Percentiles rank a stretch among this genome's conserved stretches.
Evolutionary conservation across 2,113 vertebrate species (phyloP).

Genomic region (Pelvicachromis taeniatus): DNA sequence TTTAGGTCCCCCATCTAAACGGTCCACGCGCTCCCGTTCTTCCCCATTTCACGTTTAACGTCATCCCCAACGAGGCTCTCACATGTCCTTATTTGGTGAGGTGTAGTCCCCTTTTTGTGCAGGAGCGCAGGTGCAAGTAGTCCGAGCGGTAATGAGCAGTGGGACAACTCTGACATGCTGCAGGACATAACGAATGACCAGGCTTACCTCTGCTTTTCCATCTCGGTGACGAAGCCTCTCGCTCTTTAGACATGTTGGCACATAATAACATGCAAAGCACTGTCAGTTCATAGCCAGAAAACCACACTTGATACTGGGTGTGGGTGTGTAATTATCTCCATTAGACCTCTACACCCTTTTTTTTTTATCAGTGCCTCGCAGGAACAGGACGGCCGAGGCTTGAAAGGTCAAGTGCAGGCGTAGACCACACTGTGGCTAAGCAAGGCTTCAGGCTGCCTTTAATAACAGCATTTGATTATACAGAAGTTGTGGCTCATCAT

Average conservation of each 20-base stretch:
- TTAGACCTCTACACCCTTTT: constrained; percentile 14
- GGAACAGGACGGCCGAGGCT: background rate
- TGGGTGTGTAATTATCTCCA: constrained; percentile 29
- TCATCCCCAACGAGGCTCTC: constrained; percentile 22
- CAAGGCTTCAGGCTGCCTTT: background rate
- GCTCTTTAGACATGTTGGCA: background rate
- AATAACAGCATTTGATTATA: background rate
- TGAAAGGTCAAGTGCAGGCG: constrained; percentile 39
- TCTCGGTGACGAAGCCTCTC: background rate
- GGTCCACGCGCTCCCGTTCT: background rate
- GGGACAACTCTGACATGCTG: background rate
- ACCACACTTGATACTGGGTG: background rate
- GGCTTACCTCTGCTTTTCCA: background rate
- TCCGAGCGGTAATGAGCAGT: constrained; percentile 26
- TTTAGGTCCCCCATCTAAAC: background rate
- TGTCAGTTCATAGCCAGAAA: background rate
- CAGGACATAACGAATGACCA: constrained; percentile 20
- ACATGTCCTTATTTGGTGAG: constrained; percentile 57
- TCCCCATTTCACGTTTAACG: constrained; percentile 14
- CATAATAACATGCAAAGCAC: background rate
- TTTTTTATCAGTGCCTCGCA: constrained; percentile 40
- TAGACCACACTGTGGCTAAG: background rate
- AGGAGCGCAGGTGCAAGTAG: constrained; percentile 56
- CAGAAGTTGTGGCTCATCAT: background rate
- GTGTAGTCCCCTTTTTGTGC: background rate